Base-by-base conservation (phyloP, 1,140 invertebrate species). In the Solenopsis invicta region DNA sequence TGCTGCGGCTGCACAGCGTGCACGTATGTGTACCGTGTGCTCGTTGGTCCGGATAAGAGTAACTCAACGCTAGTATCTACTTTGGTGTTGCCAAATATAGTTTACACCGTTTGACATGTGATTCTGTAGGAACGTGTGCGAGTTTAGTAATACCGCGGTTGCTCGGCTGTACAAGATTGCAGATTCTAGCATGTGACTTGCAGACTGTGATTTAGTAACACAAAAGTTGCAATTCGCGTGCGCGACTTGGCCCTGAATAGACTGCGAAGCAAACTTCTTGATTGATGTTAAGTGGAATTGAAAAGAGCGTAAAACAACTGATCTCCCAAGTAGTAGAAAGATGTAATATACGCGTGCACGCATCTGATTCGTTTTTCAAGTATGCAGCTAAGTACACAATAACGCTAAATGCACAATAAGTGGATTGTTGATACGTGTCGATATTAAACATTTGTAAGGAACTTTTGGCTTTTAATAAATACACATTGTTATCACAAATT, bases 111-210 rank as follows among this genome's bases (percentile, higher is more conserved):
- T 82, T 82, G 66, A 82, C 66, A 72, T 59, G 37, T 48, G 66
- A 82, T 48, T 34, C 41, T 37, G 52, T 37, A 59, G 67, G 16
- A 18, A 52, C 34, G 62, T 64, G 10, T 69, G 37, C 34, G 54
- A 81, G 78, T 82, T 82, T 59, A 34, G 50, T 71, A 81, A 71
- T 81, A 59, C 9, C 37, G 64, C 66, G 52, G 78, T 59, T 72
- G 18, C 41, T n/a, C 37, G 78, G 37, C 62, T 34, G 66, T 18
- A 16, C 54, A 76, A 80, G 48, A 81, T 81, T 81, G 78, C 21
- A 41, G 24, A 48, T 62, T 45, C 52, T 48, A 59, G 6, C n/a
- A 9, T 41, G 62, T 48, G n/a, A 50, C 59, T 24, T 45, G 24
- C 13, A 16, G 34, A 71, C 50, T 16, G 50, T 71, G 64, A 81